A percentile compares a stretch with the other conserved stretches of the same genome.
phyloP scores from a whole-genome alignment of 2,113 vertebrate species.

The Dasyprocta punctata region DNA sequence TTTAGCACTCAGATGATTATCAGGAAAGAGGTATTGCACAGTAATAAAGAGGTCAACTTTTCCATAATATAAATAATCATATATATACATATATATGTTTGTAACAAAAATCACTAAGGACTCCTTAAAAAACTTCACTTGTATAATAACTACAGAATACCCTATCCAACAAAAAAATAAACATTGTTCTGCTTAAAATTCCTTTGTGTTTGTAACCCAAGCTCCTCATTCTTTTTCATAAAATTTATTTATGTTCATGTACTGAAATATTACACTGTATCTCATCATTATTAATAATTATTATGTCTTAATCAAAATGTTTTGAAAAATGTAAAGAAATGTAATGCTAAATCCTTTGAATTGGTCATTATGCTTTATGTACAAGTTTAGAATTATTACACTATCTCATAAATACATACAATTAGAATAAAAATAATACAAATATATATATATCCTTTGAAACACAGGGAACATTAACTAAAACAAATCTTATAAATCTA shows the following conservation, averaged over 20 bases:
- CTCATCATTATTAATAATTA: background rate
- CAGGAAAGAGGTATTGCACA: background rate
- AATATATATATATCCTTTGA: background rate
- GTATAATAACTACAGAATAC: background rate
- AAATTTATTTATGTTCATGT: background rate
- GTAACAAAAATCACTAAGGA: background rate
- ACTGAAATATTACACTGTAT: background rate
- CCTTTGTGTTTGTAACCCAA: background rate
- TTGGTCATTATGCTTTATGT: background rate
- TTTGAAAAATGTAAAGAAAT: background rate
- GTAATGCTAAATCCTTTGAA: background rate
- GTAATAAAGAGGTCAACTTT: background rate
- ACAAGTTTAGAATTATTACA: background rate
- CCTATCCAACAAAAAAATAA: background rate
- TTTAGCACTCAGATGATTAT: background rate
- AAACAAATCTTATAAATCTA: background rate
- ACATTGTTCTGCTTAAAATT: background rate
- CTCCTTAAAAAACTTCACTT: background rate
- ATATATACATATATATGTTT: too few species aligned
- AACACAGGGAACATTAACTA: background rate
- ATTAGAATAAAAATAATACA: background rate
- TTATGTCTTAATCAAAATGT: background rate
- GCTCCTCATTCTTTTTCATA: background rate
- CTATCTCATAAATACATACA: background rate
- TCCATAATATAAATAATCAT: background rate